Conservation (phyloP, 2,888 invertebrate genomes). For the Malacosoma neustria region DNA sequence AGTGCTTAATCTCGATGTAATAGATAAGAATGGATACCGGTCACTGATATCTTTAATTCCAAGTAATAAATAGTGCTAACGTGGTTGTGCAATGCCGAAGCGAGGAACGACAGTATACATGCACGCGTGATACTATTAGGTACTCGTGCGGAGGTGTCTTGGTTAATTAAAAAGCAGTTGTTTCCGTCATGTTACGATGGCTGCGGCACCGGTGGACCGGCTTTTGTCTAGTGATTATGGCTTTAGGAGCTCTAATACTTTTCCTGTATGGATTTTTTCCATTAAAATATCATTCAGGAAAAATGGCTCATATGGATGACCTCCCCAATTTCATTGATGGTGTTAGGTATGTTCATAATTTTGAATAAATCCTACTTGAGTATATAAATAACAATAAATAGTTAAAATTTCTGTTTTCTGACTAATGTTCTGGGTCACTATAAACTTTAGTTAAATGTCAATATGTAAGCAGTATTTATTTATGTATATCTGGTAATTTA, state of each 20-base stretch:
- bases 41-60: not conserved
- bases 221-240: slow-evolving; percentile 49
- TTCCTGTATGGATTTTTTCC: slow-evolving; percentile 79
- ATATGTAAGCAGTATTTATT: too few species aligned
- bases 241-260: slow-evolving; percentile 47
- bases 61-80: not conserved
- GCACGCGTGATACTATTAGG: slow-evolving; percentile 6
- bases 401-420: too few species aligned
- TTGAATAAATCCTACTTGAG: too few species aligned
- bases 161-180: slow-evolving; percentile 2
- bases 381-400: slow-evolving; percentile 1
- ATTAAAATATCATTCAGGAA: slow-evolving; percentile 66
- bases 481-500: too few species aligned
- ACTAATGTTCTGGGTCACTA: too few species aligned
- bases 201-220: slow-evolving; percentile 59
- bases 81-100: not conserved
- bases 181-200: slow-evolving; percentile 45
- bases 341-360: slow-evolving; percentile 54
- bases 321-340: slow-evolving; percentile 70
- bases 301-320: slow-evolving; percentile 60
- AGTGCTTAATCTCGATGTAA: not conserved
- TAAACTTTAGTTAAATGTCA: too few species aligned
- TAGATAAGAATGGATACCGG: not conserved
- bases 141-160: not conserved
- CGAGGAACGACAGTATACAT: slow-evolving; percentile 16